phyloP scores from a whole-genome alignment of 2,113 vertebrate species.

The Cavia aperea region DNA sequence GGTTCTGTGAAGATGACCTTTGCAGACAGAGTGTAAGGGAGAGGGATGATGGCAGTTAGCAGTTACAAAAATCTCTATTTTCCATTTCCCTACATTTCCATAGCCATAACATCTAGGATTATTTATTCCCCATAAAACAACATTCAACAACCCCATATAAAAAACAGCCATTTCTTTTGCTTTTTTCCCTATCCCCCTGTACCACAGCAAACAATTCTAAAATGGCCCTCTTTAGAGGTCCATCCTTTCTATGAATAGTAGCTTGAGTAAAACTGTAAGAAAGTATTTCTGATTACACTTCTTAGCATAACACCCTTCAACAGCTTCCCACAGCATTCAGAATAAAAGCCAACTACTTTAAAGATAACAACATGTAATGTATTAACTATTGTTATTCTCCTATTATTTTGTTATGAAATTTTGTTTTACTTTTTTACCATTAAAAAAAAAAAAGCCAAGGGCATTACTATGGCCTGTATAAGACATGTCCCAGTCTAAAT shows the following conservation, averaged over 20 bases:
- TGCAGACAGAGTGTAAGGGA: neutral
- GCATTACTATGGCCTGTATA: rapidly evolving
- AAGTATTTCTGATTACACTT: neutral
- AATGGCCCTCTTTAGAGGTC: neutral
- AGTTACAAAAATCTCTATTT: neutral
- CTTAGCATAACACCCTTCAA: neutral
- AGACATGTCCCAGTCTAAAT: neutral
- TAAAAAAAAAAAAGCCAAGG: neutral
- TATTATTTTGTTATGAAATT: too few relatives aligned
- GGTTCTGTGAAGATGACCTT: neutral
- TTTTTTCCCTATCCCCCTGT: neutral
- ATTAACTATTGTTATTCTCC: too few relatives aligned
- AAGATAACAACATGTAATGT: too few relatives aligned
- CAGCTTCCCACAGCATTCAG: neutral
- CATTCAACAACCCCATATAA: neutral
- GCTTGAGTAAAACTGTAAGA: neutral
- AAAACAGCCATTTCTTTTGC: neutral
- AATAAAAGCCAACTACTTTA: neutral
- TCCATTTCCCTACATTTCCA: neutral
- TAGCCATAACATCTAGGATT: neutral
- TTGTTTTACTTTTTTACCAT: too few relatives aligned
- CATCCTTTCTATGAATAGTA: neutral
- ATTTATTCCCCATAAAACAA: neutral
- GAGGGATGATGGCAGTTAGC: neutral
- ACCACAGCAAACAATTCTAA: neutral